Conservation (phyloP, 2,797 vertebrate genomes). For the Cyclopterus lumpus region DNA sequence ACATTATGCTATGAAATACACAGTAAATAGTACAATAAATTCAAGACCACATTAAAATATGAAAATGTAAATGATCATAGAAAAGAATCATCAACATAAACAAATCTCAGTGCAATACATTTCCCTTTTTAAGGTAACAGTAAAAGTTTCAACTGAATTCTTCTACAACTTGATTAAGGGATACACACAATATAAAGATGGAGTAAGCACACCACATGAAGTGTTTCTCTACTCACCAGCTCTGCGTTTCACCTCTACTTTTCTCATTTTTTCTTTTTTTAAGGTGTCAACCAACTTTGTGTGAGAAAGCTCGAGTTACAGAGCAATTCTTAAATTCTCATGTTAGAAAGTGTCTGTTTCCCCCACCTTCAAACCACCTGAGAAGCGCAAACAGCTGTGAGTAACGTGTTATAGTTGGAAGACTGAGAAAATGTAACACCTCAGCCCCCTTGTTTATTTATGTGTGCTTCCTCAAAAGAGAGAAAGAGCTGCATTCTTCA, state of each 20-base stretch:
- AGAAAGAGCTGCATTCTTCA: neutral
- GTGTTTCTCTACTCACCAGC: neutral
- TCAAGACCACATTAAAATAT: neutral
- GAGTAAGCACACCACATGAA: neutral
- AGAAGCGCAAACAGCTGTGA: slow-evolving; percentile 1
- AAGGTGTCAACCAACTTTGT: slow-evolving; percentile 12
- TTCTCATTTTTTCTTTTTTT: slow-evolving; percentile 12
- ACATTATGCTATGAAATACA: neutral
- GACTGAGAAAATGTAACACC: slow-evolving; percentile 10
- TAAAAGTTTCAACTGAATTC: neutral
- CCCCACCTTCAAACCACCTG: slow-evolving; percentile 9
- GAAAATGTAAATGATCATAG: neutral
- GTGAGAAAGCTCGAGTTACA: neutral
- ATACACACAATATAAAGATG: neutral
- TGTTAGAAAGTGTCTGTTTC: slow-evolving; percentile 20
- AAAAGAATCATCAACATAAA: neutral
- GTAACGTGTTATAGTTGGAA: slow-evolving; percentile 10
- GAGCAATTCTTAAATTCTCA: slow-evolving; percentile 9
- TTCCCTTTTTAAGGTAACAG: neutral
- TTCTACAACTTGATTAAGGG: neutral
- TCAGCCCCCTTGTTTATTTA: neutral
- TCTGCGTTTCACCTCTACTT: slow-evolving; percentile 4
- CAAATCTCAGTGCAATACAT: neutral
- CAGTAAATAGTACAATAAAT: neutral
- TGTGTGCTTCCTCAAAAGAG: slow-evolving; percentile 2